Evolutionary conservation across 2,797 vertebrate genomes (phyloP).

Genomic region (Etheostoma nigrum): DNA sequence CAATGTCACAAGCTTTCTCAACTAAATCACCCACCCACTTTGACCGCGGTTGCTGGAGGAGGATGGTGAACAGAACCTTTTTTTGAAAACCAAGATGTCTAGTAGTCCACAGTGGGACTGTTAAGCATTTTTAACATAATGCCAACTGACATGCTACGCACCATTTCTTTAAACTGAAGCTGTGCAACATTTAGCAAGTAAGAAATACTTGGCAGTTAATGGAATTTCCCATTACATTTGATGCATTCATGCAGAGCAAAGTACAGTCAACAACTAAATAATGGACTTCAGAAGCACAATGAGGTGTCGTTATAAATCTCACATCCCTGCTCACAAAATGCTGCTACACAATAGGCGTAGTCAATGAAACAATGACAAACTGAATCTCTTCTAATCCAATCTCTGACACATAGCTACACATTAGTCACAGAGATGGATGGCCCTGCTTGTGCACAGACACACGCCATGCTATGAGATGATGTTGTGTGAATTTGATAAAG

Average conservation of each 20-base stretch:
- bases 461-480: conserved; percentile 38
- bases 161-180: conserved; percentile 34
- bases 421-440: conserved; percentile 40
- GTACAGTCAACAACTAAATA: conserved; percentile 14
- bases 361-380: conserved; percentile 22
- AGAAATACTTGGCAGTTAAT: conserved; percentile 11
- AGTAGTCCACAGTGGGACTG: conserved; percentile 40
- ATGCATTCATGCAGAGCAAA: conserved; percentile 15
- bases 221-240: neutral
- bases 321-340: conserved; percentile 12
- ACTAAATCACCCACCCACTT: conserved; percentile 65
- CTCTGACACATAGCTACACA: conserved; percentile 29
- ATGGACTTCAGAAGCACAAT: conserved; percentile 26
- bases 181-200: conserved; percentile 20
- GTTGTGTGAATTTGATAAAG: conserved; percentile 29
- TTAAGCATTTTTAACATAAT: conserved; percentile 46
- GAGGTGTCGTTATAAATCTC: conserved; percentile 21
- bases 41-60: conserved; percentile 47
- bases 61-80: conserved; percentile 23
- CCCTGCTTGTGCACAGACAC: conserved; percentile 48
- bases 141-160: conserved; percentile 58
- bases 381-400: conserved; percentile 21
- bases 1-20: conserved; percentile 49
- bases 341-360: neutral
- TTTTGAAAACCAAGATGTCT: conserved; percentile 57